A percentile compares a stretch with the other conserved stretches of the same genome.
phyloP scores from a whole-genome alignment of 2,888 invertebrate species.

The Oscheius sp. region DNA sequence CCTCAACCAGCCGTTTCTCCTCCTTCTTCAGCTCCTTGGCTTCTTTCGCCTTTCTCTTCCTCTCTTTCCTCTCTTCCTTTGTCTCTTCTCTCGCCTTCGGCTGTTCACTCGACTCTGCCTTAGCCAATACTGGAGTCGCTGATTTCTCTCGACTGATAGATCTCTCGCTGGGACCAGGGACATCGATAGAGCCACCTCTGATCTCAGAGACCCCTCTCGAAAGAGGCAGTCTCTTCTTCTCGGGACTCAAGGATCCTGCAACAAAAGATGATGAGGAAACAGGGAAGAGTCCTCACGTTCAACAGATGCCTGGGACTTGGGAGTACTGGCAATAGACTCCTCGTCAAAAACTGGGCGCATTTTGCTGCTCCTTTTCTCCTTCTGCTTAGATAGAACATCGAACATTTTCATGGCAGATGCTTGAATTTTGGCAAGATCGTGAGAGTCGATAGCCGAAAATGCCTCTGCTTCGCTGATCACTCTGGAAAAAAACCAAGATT shows the following conservation, averaged over 20 bases:
- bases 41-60: conserved; percentile 3
- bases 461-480: background rate
- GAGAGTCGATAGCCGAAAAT: background rate
- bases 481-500: background rate
- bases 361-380: background rate
- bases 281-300: background rate
- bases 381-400: background rate
- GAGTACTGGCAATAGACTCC: background rate
- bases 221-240: conserved; percentile 4
- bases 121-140: background rate
- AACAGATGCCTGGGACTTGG: background rate
- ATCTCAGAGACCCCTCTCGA: background rate
- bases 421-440: conserved; percentile 7
- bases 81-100: background rate
- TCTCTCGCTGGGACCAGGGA: background rate
- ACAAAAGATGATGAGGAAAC: background rate
- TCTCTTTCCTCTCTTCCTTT: conserved; percentile 14
- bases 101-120: background rate
- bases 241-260: conserved; percentile 4
- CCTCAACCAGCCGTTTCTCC: background rate
- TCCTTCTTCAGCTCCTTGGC: background rate
- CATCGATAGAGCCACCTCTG: background rate
- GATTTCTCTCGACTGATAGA: conserved; percentile 5
- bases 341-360: background rate
- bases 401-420: conserved; percentile 10